phyloP scores from a whole-genome alignment of 2,888 invertebrate species.

The Trissoscelio sp. region DNA sequence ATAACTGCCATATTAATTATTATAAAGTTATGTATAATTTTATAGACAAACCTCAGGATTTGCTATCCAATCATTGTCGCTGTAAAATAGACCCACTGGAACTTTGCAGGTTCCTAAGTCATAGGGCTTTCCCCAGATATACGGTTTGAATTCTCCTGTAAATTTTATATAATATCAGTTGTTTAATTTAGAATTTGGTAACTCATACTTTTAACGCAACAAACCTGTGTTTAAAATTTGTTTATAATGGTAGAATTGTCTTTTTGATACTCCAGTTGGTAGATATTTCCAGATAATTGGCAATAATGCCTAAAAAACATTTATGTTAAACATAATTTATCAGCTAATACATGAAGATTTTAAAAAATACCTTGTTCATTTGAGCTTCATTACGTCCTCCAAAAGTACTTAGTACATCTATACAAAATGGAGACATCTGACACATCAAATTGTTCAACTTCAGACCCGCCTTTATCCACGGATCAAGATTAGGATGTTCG shows the following conservation, averaged over 20 bases:
- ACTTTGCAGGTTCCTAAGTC: constrained; percentile 85
- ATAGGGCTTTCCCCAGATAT: too few species aligned
- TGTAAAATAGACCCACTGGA: constrained; percentile 88
- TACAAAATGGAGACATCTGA: too few species aligned
- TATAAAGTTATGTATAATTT: too few species aligned
- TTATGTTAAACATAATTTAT: neutral
- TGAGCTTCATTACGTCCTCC: constrained; percentile 35
- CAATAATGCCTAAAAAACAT: constrained; percentile 85
- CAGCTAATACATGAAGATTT: too few species aligned
- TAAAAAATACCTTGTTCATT: constrained; percentile 32
- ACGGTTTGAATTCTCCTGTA: too few species aligned
- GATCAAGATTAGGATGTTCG: too few species aligned
- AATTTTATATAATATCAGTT: too few species aligned
- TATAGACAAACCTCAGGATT: constrained; percentile 74
- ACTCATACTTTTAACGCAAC: too few species aligned
- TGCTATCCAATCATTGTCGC: constrained; percentile 88
- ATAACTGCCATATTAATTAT: too few species aligned
- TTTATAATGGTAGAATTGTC: too few species aligned
- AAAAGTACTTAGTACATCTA: constrained; percentile 1
- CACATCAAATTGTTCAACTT: too few species aligned
- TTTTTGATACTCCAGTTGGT: constrained; percentile 89
- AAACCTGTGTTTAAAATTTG: constrained; percentile 74
- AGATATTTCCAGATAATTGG: constrained; percentile 87
- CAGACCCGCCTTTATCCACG: too few species aligned
- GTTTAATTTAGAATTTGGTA: neutral